Percentiles rank a stretch among this genome's conserved stretches.
These are phyloP conservation scores for Drosophila diplacantha DNA, from an alignment of 2,888 invertebrate species.

Conservation along the genomic window DNA sequence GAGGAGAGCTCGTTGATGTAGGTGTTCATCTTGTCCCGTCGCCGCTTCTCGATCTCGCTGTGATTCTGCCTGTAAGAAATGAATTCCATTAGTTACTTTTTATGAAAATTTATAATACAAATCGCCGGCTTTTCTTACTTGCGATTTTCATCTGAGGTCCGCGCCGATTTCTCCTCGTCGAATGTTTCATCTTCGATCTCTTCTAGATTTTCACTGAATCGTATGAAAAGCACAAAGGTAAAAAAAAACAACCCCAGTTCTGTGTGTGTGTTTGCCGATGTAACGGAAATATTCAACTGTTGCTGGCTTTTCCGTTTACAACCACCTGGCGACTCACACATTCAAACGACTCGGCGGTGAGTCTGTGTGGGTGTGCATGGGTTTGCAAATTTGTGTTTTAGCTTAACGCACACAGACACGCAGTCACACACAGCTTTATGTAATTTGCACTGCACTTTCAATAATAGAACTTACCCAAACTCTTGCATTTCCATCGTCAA, in stretches of 20 bases:
- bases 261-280: conserved; percentile 17
- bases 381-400: conserved; percentile 19
- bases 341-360: conserved; percentile 7
- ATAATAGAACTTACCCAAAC: conserved; percentile 51
- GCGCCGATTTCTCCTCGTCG: conserved; percentile 83
- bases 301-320: conserved; percentile 42
- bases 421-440: conserved; percentile 31
- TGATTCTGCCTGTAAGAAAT: conserved; percentile 84
- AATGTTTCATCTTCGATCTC: conserved; percentile 83
- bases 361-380: conserved; percentile 7
- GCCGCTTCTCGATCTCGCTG: conserved; percentile 96
- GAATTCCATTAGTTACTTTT: neutral
- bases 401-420: conserved; percentile 16
- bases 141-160: conserved; percentile 83
- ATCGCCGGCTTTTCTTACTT: conserved; percentile 79
- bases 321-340: conserved; percentile 27
- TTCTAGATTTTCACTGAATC: conserved; percentile 68
- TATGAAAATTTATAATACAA: neutral
- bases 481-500: conserved; percentile 49
- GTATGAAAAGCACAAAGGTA: conserved; percentile 16
- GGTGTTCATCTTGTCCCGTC: conserved; percentile 97
- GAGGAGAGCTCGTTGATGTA: conserved; percentile 93
- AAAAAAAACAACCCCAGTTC: conserved; percentile 36
- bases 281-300: conserved; percentile 54
- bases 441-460: conserved; percentile 35